Conservation (phyloP, 2,888 invertebrate species). For the Parnassius apollo region DNA sequence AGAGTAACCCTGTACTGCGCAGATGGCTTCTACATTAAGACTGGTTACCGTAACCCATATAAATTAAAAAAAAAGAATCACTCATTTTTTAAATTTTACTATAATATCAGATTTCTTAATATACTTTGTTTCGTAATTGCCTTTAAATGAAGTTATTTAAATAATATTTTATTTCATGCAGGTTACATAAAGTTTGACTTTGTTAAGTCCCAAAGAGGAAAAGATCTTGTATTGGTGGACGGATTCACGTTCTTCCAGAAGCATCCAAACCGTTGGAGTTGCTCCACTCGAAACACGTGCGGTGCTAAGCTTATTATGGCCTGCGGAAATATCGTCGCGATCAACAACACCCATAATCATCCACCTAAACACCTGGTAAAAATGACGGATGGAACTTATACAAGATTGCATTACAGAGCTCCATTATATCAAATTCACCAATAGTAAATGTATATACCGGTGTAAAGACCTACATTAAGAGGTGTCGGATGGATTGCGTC, state of each 20-base stretch:
- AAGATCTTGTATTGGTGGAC: slow-evolving; percentile 34
- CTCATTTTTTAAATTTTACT: too few relatives aligned
- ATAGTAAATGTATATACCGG: too few relatives aligned
- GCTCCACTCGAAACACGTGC: slow-evolving; percentile 37
- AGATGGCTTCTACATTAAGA: too few relatives aligned
- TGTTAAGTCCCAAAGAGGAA: slow-evolving; percentile 37
- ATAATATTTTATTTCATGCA: background rate
- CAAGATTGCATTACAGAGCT: background rate
- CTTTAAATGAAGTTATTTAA: background rate
- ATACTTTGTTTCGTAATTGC: background rate
- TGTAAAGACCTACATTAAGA: too few relatives aligned
- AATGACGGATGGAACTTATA: background rate
- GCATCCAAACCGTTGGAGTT: slow-evolving; percentile 32
- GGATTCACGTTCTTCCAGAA: slow-evolving; percentile 40
- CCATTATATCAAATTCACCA: too few relatives aligned
- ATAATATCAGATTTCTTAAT: background rate
- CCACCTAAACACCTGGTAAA: background rate
- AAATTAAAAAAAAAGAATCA: too few relatives aligned
- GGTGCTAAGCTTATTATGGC: slow-evolving; percentile 39
- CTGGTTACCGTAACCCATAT: too few relatives aligned
- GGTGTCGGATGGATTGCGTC: too few relatives aligned
- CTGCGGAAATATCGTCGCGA: slow-evolving; percentile 29
- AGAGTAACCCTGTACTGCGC: too few relatives aligned
- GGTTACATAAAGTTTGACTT: background rate
- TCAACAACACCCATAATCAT: slow-evolving; percentile 4